Evolutionary conservation across 2,797 vertebrate genomes (phyloP), one percentile per base, ranked within the genome.

Genomic region (Chanos chanos): DNA sequence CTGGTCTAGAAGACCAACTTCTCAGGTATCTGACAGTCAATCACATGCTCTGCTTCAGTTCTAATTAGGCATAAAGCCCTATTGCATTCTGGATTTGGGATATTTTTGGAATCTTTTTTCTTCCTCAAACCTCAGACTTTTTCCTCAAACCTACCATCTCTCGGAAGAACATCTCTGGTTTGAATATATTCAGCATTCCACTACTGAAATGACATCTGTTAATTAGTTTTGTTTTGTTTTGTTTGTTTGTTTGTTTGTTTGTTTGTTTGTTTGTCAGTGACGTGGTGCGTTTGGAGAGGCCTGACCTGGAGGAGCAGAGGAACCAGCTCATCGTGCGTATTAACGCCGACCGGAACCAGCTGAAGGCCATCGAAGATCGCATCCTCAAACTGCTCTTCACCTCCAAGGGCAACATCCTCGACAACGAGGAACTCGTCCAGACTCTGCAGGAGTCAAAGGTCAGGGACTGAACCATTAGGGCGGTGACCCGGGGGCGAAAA

Each of bases 1-100:
- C 92, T 53, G 93, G 92, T 41, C 81, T 94, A 55, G 93, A 94
- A 64, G 92, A 95, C 75, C 92, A 94, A 52, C 77, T 94, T 28
- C 85, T 94, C 44, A 93, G 93, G 93, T 95, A 74, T 65, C 7
- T 13, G 16, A 27, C 7, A 12, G 12, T 5, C n/a, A 2, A 25
- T 41, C 7, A 28, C 16, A 21, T 1, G 5, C 7, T 39, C 4
- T 5, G 6, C 24, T 2, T 1, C 21, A 5, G 7, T 43, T 27
- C 27, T 13, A 18, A 24, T 51, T n/a, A n/a, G n/a, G n/a, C n/a
- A n/a, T n/a, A n/a, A n/a, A n/a, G n/a, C n/a, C n/a, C n/a, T n/a
- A n/a, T n/a, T n/a, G n/a, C n/a, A n/a, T n/a, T n/a, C n/a, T n/a
- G n/a, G n/a, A n/a, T n/a, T n/a, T n/a, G n/a, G n/a, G n/a, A n/a